phyloP scores from a whole-genome alignment of 2,888 invertebrate species.

The Limulus polyphemus region DNA sequence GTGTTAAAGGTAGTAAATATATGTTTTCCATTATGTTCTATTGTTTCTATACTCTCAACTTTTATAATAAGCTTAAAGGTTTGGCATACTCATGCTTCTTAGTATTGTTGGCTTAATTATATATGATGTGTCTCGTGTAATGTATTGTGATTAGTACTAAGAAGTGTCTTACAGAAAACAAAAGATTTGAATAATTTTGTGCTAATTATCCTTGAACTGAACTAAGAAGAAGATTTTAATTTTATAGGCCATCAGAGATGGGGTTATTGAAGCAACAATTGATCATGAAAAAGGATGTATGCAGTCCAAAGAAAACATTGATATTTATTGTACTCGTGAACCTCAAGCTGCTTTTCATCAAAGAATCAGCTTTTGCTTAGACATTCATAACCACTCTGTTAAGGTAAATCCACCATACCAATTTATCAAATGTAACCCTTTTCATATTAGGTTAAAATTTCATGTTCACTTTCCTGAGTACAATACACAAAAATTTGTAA shows the following conservation, averaged over 20 bases:
- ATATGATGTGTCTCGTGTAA: conserved; percentile 1
- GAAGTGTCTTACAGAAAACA: too few relatives aligned
- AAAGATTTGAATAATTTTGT: too few relatives aligned
- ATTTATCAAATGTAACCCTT: too few relatives aligned
- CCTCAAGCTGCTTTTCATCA: conserved; percentile 93
- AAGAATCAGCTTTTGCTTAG: conserved; percentile 90
- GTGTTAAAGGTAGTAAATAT: too few relatives aligned
- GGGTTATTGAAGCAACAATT: conserved; percentile 93
- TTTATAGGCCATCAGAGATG: conserved; percentile 71
- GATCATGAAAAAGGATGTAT: conserved; percentile 92
- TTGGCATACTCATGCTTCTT: too few relatives aligned
- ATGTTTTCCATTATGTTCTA: too few relatives aligned
- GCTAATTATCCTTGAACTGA: neutral
- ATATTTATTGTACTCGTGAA: conserved; percentile 91
- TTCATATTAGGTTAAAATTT: too few relatives aligned
- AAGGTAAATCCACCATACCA: conserved; percentile 38
- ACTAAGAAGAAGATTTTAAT: conserved; percentile 4
- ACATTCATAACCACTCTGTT: conserved; percentile 96
- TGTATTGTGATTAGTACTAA: neutral
- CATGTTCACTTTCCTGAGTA: too few relatives aligned
- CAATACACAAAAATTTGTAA: too few relatives aligned
- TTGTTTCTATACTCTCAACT: too few relatives aligned
- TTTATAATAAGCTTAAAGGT: too few relatives aligned
- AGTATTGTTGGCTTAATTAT: too few relatives aligned
- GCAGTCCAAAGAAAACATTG: conserved; percentile 93